Base-by-base conservation (phyloP, 2,113 vertebrate species). In the Dipodomys ordii region DNA sequence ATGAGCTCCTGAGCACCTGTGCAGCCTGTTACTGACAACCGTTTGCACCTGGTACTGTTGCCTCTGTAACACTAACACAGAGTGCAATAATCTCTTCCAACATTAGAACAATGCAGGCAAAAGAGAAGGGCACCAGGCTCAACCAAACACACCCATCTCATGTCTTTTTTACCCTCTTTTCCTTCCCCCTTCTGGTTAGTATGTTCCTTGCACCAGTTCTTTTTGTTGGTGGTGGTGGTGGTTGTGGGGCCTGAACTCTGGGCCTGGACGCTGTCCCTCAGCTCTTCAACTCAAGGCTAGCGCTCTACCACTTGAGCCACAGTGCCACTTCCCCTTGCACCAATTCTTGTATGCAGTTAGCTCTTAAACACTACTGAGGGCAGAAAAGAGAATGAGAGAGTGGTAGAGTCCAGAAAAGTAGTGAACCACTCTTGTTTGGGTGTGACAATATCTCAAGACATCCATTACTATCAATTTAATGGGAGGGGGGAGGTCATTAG, bases 81-180 rank as follows among this genome's bases (percentile, higher is more conserved):
- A 67, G 30, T 8, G 23, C 6, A 57, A 15, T 53, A 30, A 74
- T 49, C n/a, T 93, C 13, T 20, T 32, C 10, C 72, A 30, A 84
- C 25, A 16, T 13, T 9, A 79, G 6, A 81, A 72, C 62, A 79
- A 87, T 60, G 23, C 79, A 68, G 68, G 32, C 64, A 71, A 49
- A 60, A 73, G 67, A 76, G 65, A 82, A 72, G 25, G 7, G 15
- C 20, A 62, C 20, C 15, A 35, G 67, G 35, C 2, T 74, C 46
- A 89, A 32, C 3, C 22, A 65, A 25, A 5, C 19, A 18, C 18
- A 39, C 0, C 25, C 4, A 18, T 49, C 11, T 74, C 49, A 62
- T 0, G 2, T 1, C 22, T 20, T 35, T 18, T 73, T 2, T 3
- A 15, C 8, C 32, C 3, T 13, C 18, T 20, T 39, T 39, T 39